These are phyloP conservation scores for Tachysurus vachellii DNA, from an alignment of 2,113 vertebrate genomes.

Conservation along the genomic window DNA sequence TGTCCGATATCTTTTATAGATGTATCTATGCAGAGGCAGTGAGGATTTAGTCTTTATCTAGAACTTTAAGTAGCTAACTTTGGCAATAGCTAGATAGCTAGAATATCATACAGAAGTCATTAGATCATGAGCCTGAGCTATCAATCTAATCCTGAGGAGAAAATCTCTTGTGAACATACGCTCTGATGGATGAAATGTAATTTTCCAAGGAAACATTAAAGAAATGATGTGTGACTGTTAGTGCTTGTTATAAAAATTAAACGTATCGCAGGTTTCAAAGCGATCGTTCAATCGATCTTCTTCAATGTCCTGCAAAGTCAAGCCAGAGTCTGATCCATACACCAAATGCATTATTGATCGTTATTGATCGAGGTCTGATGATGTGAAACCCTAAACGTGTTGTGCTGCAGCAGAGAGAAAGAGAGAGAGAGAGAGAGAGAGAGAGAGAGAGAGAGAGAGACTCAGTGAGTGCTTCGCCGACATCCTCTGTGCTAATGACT, in stretches of 20 bases:
- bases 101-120: not conserved
- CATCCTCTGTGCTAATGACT: slow-evolving; percentile 37
- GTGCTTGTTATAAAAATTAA: not conserved
- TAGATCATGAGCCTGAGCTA: not conserved
- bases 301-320: slow-evolving; percentile 27
- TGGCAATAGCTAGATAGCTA: not conserved
- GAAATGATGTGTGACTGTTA: not conserved
- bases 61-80: not conserved
- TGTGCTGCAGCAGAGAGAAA: not conserved
- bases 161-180: not conserved
- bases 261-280: not conserved
- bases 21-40: not conserved
- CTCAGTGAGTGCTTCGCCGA: slow-evolving; percentile 6
- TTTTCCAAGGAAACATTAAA: not conserved
- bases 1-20: not conserved
- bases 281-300: not conserved
- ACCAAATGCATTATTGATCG: not conserved
- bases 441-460: not conserved
- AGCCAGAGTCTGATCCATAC: slow-evolving; percentile 17
- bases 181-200: not conserved
- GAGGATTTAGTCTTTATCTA: not conserved
- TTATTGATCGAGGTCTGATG: not conserved
- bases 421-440: no score
- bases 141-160: not conserved
- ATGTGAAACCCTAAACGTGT: not conserved